Base-by-base conservation (phyloP, 2,113 vertebrate genomes). In the Istiophorus platypterus region DNA sequence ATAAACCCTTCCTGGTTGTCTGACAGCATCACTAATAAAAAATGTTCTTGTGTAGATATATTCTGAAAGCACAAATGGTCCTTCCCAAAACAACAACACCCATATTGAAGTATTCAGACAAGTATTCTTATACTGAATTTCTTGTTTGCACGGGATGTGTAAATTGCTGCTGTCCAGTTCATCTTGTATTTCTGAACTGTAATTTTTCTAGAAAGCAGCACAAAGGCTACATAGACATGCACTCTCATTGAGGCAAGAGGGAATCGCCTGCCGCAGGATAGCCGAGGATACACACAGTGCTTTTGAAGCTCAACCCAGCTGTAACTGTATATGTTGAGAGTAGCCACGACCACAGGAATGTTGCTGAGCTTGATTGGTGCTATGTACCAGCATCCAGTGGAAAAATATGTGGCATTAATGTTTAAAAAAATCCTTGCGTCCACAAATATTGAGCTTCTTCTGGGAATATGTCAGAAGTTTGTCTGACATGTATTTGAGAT, bases 281-380 rank as follows among this genome's bases (percentile, higher is more conserved):
- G 79, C 71, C 67, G 79, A 81, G 79, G 77, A 76, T 72, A 81
- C 61, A 82, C 24, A 42, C 69, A 7, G 68, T 52, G 80, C 82
- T 81, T 92, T 86, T 90, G 66, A 91, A 88, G 84, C 82, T 84
- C 69, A 87, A 66, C 76, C 59, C 57, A 27, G 66, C 72, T 76
- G 79, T 81, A 92, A 91, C 77, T 42, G 61, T 81, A 87, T 79
- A 92, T 80, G 81, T 80, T 86, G 63, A 78, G 56, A 24, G 64
- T 77, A 84, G 64, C 88, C 76, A 24, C 68, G 54, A 49, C 90
- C 85, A 34, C 89, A 88, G 73, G 87, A 92, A 89, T 91, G 87
- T 74, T 84, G 69, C 81, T 66, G 76, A 78, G 76, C 64, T 80
- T 77, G 51, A 83, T 81, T 76, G 81, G 63, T 84, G 69, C 91